Evolutionary conservation across 1,140 invertebrate genomes (phyloP).

Genomic region (Gerris buenoi): DNA sequence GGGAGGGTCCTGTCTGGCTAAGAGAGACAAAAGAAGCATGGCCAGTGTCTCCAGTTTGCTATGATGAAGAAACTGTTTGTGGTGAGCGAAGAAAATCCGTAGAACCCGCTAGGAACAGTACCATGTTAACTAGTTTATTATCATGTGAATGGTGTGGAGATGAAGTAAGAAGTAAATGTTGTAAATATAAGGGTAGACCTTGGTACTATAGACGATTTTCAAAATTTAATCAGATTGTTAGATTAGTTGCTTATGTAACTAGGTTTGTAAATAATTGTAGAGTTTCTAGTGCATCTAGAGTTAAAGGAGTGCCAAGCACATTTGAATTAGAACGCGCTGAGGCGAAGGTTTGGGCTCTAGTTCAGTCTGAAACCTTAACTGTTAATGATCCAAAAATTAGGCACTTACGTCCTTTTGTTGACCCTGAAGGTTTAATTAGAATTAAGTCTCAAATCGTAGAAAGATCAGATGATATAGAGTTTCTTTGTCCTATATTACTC

Average conservation of each 20-base stretch:
- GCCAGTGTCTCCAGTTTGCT: not conserved
- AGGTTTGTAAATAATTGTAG: not conserved
- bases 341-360: not conserved
- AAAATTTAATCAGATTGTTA: not conserved
- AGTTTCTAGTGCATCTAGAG: not conserved
- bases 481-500: not conserved
- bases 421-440: not conserved
- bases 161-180: not conserved
- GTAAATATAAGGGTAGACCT: not conserved
- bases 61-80: constrained; percentile 4
- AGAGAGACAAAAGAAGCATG: not conserved
- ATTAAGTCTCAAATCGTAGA: not conserved
- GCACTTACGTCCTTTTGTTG: not conserved
- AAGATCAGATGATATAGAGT: not conserved
- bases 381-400: not conserved
- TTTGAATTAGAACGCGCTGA: not conserved
- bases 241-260: not conserved
- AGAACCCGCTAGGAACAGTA: not conserved
- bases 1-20: constrained; percentile 29
- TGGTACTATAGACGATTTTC: not conserved
- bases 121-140: not conserved
- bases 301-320: not conserved
- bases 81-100: constrained; percentile 6
- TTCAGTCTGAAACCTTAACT: not conserved
- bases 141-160: not conserved